A percentile compares a stretch with the other conserved stretches of the same genome.
phyloP scores from a whole-genome alignment of 2,113 vertebrate species.

The Sprattus sprattus region DNA sequence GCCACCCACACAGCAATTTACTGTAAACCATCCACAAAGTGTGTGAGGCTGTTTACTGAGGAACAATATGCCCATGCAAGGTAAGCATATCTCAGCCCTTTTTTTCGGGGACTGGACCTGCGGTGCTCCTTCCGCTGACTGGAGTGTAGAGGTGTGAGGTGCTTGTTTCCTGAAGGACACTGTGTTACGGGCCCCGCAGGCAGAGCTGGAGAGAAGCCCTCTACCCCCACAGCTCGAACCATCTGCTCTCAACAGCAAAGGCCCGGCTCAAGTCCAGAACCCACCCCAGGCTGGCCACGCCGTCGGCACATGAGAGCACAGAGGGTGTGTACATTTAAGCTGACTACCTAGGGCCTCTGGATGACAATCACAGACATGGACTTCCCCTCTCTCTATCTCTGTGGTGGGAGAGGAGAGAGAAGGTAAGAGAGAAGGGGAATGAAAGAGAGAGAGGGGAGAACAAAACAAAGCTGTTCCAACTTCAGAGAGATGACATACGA shows the following conservation, averaged over 20 bases:
- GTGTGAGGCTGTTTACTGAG: background rate
- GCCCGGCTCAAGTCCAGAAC: background rate
- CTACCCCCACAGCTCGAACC: background rate
- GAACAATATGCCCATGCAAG: background rate
- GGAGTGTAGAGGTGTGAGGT: slow-evolving; percentile 39
- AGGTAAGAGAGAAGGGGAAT: background rate
- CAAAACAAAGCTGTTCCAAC: background rate
- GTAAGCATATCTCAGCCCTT: slow-evolving; percentile 1
- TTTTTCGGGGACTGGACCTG: background rate
- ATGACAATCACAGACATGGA: background rate
- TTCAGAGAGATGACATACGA: background rate
- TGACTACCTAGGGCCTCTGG: background rate
- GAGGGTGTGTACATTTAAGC: background rate
- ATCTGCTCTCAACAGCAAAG: background rate
- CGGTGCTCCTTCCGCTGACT: background rate
- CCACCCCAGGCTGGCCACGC: background rate
- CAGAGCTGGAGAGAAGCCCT: background rate
- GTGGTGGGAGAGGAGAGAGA: background rate
- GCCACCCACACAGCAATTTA: background rate
- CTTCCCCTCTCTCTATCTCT: background rate
- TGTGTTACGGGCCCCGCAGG: background rate
- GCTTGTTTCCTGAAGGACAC: slow-evolving; percentile 8
- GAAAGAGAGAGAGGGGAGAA: background rate
- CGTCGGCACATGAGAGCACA: background rate
- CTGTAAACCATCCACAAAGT: slow-evolving; percentile 2